These are phyloP conservation scores for Hesperia comma DNA, from an alignment of 2,888 invertebrate species.

Conservation along the genomic window DNA sequence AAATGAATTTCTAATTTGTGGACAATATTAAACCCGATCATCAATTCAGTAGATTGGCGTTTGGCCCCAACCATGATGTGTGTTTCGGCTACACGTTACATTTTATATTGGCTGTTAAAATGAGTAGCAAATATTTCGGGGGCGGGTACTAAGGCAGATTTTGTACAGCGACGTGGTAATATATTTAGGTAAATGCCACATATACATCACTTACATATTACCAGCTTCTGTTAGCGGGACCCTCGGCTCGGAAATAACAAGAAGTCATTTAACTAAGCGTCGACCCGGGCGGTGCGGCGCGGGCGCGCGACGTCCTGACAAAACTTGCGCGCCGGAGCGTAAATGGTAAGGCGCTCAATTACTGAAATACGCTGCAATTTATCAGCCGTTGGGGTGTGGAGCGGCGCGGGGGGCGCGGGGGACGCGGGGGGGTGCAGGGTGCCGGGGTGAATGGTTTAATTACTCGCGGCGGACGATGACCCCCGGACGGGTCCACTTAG, in stretches of 20 bases:
- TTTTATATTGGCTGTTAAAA: too few species aligned
- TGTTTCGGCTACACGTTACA: too few species aligned
- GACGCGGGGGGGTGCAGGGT: not conserved
- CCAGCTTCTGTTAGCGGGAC: too few species aligned
- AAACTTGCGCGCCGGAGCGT: not conserved
- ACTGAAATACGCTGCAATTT: slow-evolving; percentile 21
- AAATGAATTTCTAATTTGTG: too few species aligned
- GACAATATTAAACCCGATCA: too few species aligned
- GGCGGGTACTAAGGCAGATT: too few species aligned
- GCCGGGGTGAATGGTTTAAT: slow-evolving; percentile 17
- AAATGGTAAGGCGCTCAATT: slow-evolving; percentile 22
- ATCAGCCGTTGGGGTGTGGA: slow-evolving; percentile 33
- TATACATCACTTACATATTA: too few species aligned
- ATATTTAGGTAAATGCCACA: too few species aligned
- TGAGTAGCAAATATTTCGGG: too few species aligned
- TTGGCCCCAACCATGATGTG: too few species aligned
- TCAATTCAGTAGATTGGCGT: too few species aligned
- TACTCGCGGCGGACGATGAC: slow-evolving; percentile 15
- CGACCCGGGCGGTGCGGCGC: not conserved
- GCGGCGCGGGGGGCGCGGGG: not conserved
- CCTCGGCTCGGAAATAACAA: not conserved
- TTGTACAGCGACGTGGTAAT: too few species aligned
- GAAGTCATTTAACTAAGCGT: slow-evolving; percentile 5
- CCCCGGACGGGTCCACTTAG: not conserved
- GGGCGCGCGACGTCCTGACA: not conserved